These are phyloP conservation scores for Muscidifurax raptorellus DNA, from an alignment of 1,140 invertebrate genomes.

Conservation along the genomic window DNA sequence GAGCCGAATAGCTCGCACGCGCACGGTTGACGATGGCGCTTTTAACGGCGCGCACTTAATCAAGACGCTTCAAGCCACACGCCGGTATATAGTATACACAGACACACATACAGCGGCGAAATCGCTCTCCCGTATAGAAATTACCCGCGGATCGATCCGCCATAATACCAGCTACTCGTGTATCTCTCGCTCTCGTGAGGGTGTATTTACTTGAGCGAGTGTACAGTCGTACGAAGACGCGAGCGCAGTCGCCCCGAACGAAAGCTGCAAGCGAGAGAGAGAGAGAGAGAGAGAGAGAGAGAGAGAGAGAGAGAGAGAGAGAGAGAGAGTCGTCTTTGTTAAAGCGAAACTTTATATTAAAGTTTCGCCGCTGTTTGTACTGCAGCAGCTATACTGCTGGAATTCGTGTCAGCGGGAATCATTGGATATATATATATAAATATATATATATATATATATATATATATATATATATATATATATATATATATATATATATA, in stretches of 20 bases:
- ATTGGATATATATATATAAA: too few relatives aligned
- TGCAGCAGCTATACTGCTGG: neutral
- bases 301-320: neutral
- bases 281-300: neutral
- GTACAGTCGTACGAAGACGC: neutral
- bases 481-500: too few relatives aligned
- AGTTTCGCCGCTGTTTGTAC: constrained; percentile 21
- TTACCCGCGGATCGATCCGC: constrained; percentile 24
- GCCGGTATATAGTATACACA: neutral
- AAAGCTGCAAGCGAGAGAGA: neutral
- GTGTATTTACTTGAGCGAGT: constrained; percentile 19
- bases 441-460: too few relatives aligned
- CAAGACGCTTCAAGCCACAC: constrained; percentile 1
- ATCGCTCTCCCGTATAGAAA: constrained; percentile 27
- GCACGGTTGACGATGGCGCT: neutral
- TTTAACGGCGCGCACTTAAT: constrained; percentile 19
- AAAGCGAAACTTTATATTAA: constrained; percentile 13
- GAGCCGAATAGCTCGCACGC: neutral
- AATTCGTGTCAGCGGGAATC: neutral
- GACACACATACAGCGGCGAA: neutral
- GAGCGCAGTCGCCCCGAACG: neutral
- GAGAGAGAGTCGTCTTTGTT: neutral
- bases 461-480: too few relatives aligned
- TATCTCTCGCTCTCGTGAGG: neutral
- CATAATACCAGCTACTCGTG: neutral